Conservation (phyloP, 1,140 invertebrate genomes). For the Pantala flavescens region DNA sequence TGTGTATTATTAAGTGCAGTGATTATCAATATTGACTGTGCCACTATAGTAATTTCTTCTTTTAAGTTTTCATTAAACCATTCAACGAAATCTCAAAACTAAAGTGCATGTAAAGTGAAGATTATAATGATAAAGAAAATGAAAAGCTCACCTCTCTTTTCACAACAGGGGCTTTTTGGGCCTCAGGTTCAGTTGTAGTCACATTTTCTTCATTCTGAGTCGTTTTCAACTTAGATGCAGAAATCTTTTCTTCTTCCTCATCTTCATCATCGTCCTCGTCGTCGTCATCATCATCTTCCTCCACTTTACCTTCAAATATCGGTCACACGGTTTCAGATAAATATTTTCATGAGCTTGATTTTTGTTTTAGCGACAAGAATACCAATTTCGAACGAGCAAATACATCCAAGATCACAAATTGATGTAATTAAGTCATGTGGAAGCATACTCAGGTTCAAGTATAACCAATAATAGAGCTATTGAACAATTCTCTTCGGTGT, state of each 20-base stretch:
- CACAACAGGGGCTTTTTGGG: slow-evolving; percentile 8
- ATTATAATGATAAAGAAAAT: neutral
- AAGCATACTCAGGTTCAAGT: too few species aligned
- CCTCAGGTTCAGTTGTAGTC: slow-evolving; percentile 27
- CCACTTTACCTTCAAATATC: slow-evolving; percentile 40
- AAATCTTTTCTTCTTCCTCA: slow-evolving; percentile 30
- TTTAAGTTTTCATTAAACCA: too few species aligned
- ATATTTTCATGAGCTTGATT: slow-evolving; percentile 26
- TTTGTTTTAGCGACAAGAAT: too few species aligned
- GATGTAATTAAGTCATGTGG: too few species aligned
- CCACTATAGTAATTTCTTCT: too few species aligned
- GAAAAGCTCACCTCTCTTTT: neutral
- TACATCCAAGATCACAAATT: too few species aligned
- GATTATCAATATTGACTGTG: too few species aligned
- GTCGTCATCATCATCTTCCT: slow-evolving; percentile 34
- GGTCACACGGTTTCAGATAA: slow-evolving; percentile 42
- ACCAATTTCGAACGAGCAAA: neutral
- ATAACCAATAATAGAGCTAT: too few species aligned
- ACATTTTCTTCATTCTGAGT: slow-evolving; percentile 30
- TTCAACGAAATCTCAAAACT: too few species aligned
- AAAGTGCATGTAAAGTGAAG: neutral
- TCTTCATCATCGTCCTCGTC: slow-evolving; percentile 30
- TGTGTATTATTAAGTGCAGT: too few species aligned
- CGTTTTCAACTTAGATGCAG: slow-evolving; percentile 35
- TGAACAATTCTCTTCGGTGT: too few species aligned